These are phyloP conservation scores for Loris lydekkerianus DNA, from an alignment of 2,797 vertebrate species.

Conservation along the genomic window DNA sequence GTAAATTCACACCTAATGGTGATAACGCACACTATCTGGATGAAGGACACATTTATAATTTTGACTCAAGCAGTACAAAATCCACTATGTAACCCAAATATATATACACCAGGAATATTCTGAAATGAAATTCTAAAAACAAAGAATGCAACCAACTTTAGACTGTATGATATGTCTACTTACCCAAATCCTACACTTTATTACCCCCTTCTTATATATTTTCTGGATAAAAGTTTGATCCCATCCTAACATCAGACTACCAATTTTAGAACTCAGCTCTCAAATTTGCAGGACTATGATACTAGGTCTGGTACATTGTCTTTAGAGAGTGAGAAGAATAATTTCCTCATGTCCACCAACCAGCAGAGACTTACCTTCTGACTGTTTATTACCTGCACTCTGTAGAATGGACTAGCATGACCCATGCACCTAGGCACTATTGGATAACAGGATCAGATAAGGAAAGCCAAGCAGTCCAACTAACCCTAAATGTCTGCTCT, in stretches of 20 bases:
- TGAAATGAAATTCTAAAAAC: too few relatives aligned
- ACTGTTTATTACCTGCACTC: background rate
- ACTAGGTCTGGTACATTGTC: background rate
- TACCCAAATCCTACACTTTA: background rate
- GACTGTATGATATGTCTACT: background rate
- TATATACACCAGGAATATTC: too few relatives aligned
- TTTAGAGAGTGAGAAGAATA: conserved; percentile 11
- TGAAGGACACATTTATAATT: too few relatives aligned
- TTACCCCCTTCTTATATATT: background rate
- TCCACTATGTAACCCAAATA: too few relatives aligned
- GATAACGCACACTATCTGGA: too few relatives aligned
- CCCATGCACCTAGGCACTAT: rapidly evolving
- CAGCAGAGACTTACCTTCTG: background rate
- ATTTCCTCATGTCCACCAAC: background rate
- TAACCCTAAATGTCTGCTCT: background rate
- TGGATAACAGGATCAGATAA: background rate
- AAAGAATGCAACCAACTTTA: background rate
- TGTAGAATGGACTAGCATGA: background rate
- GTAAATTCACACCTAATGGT: too few relatives aligned
- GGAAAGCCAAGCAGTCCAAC: background rate
- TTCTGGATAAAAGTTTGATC: background rate
- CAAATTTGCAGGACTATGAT: background rate
- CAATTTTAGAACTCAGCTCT: background rate
- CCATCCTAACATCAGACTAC: background rate
- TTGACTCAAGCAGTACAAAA: too few relatives aligned